Base-by-base conservation (phyloP, 2,113 vertebrate genomes). In the Axis porcinus region DNA sequence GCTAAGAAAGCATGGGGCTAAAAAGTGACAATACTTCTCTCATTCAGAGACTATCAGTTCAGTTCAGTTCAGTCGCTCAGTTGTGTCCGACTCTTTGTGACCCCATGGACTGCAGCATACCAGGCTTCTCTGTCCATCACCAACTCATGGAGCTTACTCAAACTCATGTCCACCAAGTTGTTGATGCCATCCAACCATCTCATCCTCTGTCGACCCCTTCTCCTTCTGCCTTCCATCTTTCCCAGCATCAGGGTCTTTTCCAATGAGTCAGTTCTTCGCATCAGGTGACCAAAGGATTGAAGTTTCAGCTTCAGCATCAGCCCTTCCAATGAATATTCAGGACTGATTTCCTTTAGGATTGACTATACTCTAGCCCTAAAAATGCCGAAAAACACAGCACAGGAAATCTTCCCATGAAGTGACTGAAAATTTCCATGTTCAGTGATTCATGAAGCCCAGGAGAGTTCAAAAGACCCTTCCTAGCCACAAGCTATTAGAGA, bases 51-150 rank as follows among this genome's bases (percentile, higher is more conserved):
- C 3, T 40, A 74, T 25, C n/a, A 12, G n/a, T 40, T 70, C 67
- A 23, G 52, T 54, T 54, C 52, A 54, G n/a, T 70, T 12, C 19
- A 70, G 67, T 40, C 0, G 0, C 19, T 74, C 36, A 74, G 21
- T 23, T 1, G 0, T 40, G 6, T 25, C 23, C 0, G 10, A 6
- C 67, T 70, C 19, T 70, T 40, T 70, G n/a, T 1, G 10, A 70
- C 9, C 67, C 67, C 36, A 25, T 23, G 67, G n/a, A 40, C 67
- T 0, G 10, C 67, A 74, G 67, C n/a, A 40, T 19, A 5, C 1
- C 19, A 74, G 19, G 67, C n/a, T 6, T 40, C 67, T 21, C 5
- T 74, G 36, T 74, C 67, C 21, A 40, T 25, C 67, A 40, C 67
- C 67, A 70, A 40, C 5, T 40, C 19, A 10, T 1, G 11, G n/a